A percentile compares a stretch with the other conserved stretches of the same genome.
phyloP scores from a whole-genome alignment of 2,888 invertebrate species.

The Heteromyza rotundicornis region DNA sequence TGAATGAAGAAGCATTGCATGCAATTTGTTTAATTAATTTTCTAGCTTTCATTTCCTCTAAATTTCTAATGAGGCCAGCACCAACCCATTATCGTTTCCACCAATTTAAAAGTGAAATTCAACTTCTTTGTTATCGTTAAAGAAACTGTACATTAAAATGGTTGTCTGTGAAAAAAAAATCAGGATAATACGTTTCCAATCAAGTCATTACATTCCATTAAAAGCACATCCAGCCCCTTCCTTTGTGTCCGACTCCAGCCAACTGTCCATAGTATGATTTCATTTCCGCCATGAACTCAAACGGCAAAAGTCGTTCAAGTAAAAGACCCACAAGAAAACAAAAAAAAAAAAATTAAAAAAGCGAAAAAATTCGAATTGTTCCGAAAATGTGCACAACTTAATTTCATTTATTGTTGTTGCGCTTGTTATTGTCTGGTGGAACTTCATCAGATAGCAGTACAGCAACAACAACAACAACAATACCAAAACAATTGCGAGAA shows the following conservation, averaged over 20 bases:
- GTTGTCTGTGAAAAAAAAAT: constrained; percentile 1
- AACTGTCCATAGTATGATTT: constrained; percentile 8
- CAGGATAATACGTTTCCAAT: constrained; percentile 26
- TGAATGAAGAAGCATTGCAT: too few relatives aligned
- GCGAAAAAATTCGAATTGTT: background rate
- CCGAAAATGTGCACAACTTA: constrained; percentile 1
- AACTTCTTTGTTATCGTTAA: background rate
- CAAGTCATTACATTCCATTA: constrained; percentile 29
- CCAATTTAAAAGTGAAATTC: background rate
- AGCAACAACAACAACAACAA: constrained; percentile 12
- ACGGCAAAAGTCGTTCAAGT: constrained; percentile 1
- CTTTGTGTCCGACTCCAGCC: background rate
- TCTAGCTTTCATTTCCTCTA: background rate
- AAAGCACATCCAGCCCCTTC: constrained; percentile 1
- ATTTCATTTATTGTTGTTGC: constrained; percentile 1
- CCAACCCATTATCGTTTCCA: background rate
- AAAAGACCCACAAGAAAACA: background rate
- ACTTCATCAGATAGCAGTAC: constrained; percentile 19
- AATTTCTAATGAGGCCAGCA: too few relatives aligned
- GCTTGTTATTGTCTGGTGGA: constrained; percentile 5
- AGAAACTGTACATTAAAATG: background rate
- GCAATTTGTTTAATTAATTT: background rate
- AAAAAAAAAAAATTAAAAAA: background rate
- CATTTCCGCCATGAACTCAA: constrained; percentile 15
- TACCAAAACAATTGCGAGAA: constrained; percentile 11